Evolutionary conservation across 2,888 invertebrate species (phyloP).

Genomic region (Endomychus coccineus): DNA sequence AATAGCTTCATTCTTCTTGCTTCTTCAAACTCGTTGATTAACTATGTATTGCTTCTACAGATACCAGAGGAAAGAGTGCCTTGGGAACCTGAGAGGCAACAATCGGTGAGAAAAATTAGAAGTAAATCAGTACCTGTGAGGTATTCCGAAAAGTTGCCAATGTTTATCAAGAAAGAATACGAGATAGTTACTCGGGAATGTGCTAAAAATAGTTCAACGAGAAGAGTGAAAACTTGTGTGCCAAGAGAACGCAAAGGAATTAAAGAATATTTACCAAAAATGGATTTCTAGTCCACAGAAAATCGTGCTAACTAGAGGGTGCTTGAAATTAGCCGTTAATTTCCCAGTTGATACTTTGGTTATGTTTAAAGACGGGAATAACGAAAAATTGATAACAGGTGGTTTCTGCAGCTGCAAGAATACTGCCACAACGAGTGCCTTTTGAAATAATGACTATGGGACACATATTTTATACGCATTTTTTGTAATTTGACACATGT

Average conservation of each 20-base stretch:
- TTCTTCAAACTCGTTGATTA: too few species aligned
- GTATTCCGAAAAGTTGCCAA: constrained; percentile 15
- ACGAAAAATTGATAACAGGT: constrained; percentile 27
- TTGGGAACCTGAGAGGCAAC: constrained; percentile 34
- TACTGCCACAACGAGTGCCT: too few species aligned
- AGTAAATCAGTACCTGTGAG: constrained; percentile 28
- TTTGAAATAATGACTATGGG: too few species aligned
- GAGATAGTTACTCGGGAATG: too few species aligned
- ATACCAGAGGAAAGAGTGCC: constrained; percentile 37
- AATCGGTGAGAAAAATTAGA: constrained; percentile 19
- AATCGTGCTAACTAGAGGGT: constrained; percentile 30
- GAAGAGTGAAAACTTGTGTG: constrained; percentile 6
- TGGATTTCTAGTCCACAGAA: constrained; percentile 23
- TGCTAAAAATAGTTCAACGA: too few species aligned
- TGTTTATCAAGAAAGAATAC: constrained; percentile 5
- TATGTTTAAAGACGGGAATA: constrained; percentile 27
- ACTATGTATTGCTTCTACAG: too few species aligned
- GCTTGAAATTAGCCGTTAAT: constrained; percentile 31
- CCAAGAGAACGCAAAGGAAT: too few species aligned
- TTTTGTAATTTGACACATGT: too few species aligned
- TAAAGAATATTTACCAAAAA: constrained; percentile 5
- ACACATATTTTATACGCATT: too few species aligned
- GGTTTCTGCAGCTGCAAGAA: constrained; percentile 18
- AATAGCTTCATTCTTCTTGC: too few species aligned
- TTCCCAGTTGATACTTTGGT: constrained; percentile 35